Base-by-base conservation (phyloP, 2,113 vertebrate species). In the Terrapene triunguis region DNA sequence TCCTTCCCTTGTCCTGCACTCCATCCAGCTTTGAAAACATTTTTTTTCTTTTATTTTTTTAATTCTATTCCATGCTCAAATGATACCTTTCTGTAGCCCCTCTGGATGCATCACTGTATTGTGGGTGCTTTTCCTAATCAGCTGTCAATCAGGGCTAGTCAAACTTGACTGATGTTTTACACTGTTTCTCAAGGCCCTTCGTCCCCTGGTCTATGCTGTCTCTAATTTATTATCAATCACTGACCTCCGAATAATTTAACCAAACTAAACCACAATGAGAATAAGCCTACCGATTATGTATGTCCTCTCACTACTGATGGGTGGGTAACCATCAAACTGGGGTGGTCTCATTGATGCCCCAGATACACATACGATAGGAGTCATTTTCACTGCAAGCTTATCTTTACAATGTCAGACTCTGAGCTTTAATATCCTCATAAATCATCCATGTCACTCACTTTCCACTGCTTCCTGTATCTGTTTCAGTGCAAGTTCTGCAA, bases 401-500 rank as follows among this genome's bases (percentile, higher is more conserved):
- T 97, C 97, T 97, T 89, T 93, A 91, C 92, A 87, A 80, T 97
- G 96, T 96, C 97, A 97, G 96, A 90, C 93, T 96, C 93, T 51
- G 93, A 95, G 96, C 89, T 94, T 92, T 97, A 97, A 96, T 97
- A 95, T 91, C 94, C 96, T 97, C 96, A 97, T 97, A 97, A 97
- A 97, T 97, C 97, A 97, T 95, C 94, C 89, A 54, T 97, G 96
- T 95, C 96, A 97, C 82, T 97, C 96, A 96, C 92, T 97, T 90
- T 85, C 95, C 84, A 6, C 35, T 88, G 74, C 92, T 96, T 89
- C 95, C 96, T 96, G 91, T 92, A 95, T 97, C 96, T 96, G 95
- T 93, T 89, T 96, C 95, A 79, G 88, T 2, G 1, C 88, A 97
- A 97, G 94, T 97, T 97, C 91, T 96, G 95, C 84, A 44, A 57